A percentile compares a stretch with the other conserved stretches of the same genome.
Evolutionary conservation across 2,888 invertebrate species (phyloP).

Genomic region (Hemistola chrysoprasaria): DNA sequence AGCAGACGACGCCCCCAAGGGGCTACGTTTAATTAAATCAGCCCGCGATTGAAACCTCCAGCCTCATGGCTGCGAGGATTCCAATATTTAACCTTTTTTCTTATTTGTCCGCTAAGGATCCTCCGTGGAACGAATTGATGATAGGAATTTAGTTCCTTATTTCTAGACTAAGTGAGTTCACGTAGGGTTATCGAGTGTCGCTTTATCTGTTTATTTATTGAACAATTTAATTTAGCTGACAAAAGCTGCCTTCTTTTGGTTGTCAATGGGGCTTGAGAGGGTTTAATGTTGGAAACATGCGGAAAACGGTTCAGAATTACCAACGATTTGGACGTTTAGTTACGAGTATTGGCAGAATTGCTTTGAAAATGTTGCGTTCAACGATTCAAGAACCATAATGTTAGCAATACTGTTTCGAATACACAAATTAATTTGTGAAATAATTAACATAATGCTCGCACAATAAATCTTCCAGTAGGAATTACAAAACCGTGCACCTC

Average conservation of each 20-base stretch:
- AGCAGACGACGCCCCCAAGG: constrained; percentile 47
- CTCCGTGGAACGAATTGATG: constrained; percentile 41
- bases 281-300: too few species aligned
- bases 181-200: background rate
- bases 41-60: constrained; percentile 65
- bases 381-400: too few species aligned
- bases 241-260: too few species aligned
- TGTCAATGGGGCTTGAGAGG: too few species aligned
- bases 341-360: too few species aligned
- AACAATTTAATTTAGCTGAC: too few species aligned
- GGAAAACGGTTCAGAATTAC: too few species aligned
- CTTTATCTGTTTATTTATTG: too few species aligned
- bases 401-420: too few species aligned
- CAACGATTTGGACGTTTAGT: too few species aligned
- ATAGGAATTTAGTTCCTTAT: constrained; percentile 21
- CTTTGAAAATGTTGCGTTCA: too few species aligned
- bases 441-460: constrained; percentile 9
- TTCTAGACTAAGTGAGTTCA: constrained; percentile 4
- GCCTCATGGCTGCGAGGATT: constrained; percentile 51
- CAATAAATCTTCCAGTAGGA: constrained; percentile 22
- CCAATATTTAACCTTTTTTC: constrained; percentile 61
- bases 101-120: constrained; percentile 35
- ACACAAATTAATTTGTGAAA: constrained; percentile 2
- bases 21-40: constrained; percentile 69
- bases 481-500: constrained; percentile 24